phyloP scores from a whole-genome alignment of 2,888 invertebrate genomes.

The Torymus tubicola region DNA sequence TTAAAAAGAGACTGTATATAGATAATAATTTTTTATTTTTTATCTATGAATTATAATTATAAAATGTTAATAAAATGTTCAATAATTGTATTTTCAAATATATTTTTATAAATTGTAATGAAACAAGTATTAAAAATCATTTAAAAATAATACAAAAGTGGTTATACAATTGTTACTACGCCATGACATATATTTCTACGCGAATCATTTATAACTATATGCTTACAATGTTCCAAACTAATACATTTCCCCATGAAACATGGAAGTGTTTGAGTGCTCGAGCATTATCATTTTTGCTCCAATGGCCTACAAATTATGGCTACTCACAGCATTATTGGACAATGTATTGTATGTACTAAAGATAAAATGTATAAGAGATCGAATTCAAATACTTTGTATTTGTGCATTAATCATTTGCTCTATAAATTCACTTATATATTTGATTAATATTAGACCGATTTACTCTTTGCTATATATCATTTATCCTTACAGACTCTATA shows the following conservation, averaged over 20 bases:
- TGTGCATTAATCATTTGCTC: constrained; percentile 25
- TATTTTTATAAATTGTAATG: constrained; percentile 56
- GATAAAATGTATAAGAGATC: constrained; percentile 45
- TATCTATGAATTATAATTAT: constrained; percentile 49
- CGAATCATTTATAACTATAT: constrained; percentile 35
- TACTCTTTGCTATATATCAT: constrained; percentile 27
- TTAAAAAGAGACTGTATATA: constrained; percentile 25
- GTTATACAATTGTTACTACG: constrained; percentile 39
- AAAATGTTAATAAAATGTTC: constrained; percentile 51
- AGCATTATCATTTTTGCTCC: constrained; percentile 21
- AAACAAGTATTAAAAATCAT: constrained; percentile 41
- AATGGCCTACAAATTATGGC: constrained; percentile 52
- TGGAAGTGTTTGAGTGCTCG: background rate
- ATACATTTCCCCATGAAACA: constrained; percentile 27
- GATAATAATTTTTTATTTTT: constrained; percentile 49
- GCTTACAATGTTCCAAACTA: constrained; percentile 46
- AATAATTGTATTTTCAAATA: constrained; percentile 50
- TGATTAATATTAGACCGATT: constrained; percentile 46
- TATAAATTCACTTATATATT: constrained; percentile 44
- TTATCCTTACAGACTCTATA: constrained; percentile 47
- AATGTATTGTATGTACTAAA: constrained; percentile 46
- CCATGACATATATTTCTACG: constrained; percentile 31
- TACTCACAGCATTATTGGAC: constrained; percentile 55
- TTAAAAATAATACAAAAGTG: constrained; percentile 46
- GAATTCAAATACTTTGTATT: constrained; percentile 49